Evolutionary conservation across 2,797 vertebrate genomes (phyloP), one percentile per base, ranked within the genome.

Genomic region (Simalia tracyae): DNA sequence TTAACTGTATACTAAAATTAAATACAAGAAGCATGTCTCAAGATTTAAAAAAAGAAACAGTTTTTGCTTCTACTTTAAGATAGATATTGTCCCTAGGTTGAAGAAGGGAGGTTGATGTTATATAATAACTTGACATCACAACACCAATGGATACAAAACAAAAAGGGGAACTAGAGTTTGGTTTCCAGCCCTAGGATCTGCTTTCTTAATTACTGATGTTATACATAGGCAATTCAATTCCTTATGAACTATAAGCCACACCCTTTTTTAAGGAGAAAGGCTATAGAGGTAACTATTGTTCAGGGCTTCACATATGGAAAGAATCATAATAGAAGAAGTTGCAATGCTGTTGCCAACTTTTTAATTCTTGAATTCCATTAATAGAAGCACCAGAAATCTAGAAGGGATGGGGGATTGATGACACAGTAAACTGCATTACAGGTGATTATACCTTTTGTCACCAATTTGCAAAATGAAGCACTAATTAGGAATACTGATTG

Each of bases 21-120:
- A 76, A 76, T n/a, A 2, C 17, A 90, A 92, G 84, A 61, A 64
- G 19, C 92, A 90, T 95, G 2, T 85, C 0, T 94, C 72, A 24
- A 88, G 86, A 60, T 72, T 87, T 0, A 15, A 24, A 26, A 11
- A n/a, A 28, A 36, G 31, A 92, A 17, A 76, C 91, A 91, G 87
- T 24, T 88, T 76, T 94, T 94, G 90, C 90, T 14, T 46, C 87
- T 88, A 14, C 26, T 87, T 94, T 94, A 90, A 86, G 86, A 93
- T 92, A 86, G 91, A 0, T 76, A 81, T 57, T 95, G 64, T 12
- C 31, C 88, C 19, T 85, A n/a, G 50, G 5, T 76, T 11, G 19
- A 63, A 63, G 19, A 61, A 50, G 19, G 87, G 64, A 15, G 59
- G 1, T n/a, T 36, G 36, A 3, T 42, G 22, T 24, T 28, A 15